phyloP scores from a whole-genome alignment of 2,113 vertebrate genomes.

The Hippocampus abdominalis region DNA sequence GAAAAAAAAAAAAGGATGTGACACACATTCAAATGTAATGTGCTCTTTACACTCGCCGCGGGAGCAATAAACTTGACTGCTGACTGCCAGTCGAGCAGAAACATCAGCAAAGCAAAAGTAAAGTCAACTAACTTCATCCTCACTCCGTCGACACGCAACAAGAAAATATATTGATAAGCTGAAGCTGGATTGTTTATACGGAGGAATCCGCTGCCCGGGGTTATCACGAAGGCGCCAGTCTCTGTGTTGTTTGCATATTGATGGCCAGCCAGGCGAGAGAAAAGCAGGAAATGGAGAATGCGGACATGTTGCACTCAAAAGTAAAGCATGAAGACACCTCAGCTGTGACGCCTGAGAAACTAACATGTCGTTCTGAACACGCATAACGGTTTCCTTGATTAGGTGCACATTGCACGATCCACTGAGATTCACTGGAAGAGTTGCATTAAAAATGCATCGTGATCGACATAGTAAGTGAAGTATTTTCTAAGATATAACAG shows the following conservation, averaged over 20 bases:
- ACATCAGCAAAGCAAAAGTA: slow-evolving; percentile 1
- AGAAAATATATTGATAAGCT: slow-evolving; percentile 1
- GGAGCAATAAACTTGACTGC: slow-evolving; percentile 6
- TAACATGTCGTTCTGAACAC: not conserved
- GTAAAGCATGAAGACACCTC: slow-evolving; percentile 12
- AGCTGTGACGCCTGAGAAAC: slow-evolving; percentile 7
- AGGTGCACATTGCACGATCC: too few species aligned
- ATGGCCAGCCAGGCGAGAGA: slow-evolving; percentile 16
- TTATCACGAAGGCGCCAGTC: slow-evolving; percentile 51
- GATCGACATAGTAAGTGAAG: too few species aligned
- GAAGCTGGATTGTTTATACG: slow-evolving; percentile 38
- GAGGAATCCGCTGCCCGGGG: slow-evolving; percentile 27
- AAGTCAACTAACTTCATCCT: slow-evolving; percentile 5
- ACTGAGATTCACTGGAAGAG: too few species aligned
- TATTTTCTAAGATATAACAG: too few species aligned
- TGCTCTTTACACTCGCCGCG: not conserved
- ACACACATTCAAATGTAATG: slow-evolving; percentile 8
- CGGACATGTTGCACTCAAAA: slow-evolving; percentile 28
- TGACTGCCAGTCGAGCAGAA: not conserved
- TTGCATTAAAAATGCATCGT: too few species aligned
- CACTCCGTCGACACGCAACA: not conserved
- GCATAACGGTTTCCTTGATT: too few species aligned
- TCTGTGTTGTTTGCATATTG: slow-evolving; percentile 18
- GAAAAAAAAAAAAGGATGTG: not conserved
- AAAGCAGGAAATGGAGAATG: slow-evolving; percentile 17